phyloP scores from a whole-genome alignment of 2,888 invertebrate genomes.

The Neria commutata region DNA sequence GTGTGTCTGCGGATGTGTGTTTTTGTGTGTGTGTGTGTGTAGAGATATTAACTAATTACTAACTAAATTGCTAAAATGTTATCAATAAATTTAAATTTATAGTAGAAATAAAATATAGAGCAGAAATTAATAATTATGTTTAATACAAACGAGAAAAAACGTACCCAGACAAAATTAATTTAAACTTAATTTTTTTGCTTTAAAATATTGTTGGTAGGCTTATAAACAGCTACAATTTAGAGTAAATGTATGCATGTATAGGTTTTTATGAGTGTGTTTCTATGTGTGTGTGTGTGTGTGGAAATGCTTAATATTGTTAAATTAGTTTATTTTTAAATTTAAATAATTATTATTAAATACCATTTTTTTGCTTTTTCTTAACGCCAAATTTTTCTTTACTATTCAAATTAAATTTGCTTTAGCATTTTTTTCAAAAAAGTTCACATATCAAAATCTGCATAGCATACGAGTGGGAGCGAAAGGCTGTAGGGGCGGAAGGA shows the following conservation, averaged over 20 bases:
- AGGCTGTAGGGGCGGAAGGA: conserved; percentile 6
- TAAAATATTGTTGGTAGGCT: no score
- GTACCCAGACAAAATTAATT: conserved; percentile 29
- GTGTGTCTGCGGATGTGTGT: no score
- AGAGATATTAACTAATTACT: conserved; percentile 23
- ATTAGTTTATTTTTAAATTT: conserved; percentile 8
- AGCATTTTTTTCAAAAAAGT: conserved; percentile 2
- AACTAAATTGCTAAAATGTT: conserved; percentile 27
- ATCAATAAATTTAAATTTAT: not conserved
- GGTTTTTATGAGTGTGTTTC: no score
- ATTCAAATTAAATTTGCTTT: not conserved
- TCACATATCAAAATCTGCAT: not conserved
- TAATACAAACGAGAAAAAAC: conserved; percentile 17
- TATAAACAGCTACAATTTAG: no score
- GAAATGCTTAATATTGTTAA: not conserved
- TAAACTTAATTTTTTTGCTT: no score
- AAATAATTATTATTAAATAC: not conserved
- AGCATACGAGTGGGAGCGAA: conserved; percentile 2
- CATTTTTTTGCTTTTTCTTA: conserved; percentile 16
- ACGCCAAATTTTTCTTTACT: conserved; percentile 11
- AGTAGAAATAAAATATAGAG: not conserved
- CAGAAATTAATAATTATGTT: no score
- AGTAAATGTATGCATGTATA: no score
- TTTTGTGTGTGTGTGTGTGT: not conserved
- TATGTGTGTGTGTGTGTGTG: no score